Percentiles rank a stretch among this genome's conserved stretches.
phyloP scores from a whole-genome alignment of 2,888 invertebrate genomes.

The Megaustenia siamemsis region DNA sequence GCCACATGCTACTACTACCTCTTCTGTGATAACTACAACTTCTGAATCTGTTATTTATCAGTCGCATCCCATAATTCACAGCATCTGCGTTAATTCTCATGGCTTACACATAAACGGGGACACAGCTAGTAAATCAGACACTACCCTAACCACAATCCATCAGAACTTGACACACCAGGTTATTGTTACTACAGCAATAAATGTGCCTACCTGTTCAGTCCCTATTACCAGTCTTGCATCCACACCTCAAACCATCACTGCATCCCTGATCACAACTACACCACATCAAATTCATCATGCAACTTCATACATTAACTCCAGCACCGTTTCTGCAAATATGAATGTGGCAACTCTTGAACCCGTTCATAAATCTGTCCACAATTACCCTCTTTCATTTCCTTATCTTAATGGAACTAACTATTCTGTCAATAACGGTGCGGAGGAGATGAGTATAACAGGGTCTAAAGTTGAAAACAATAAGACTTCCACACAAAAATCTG shows the following conservation, averaged over 20 bases:
- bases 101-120: too few species aligned
- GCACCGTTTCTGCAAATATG: too few species aligned
- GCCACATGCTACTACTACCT: not conserved
- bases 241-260: not conserved
- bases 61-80: too few species aligned
- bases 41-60: not conserved
- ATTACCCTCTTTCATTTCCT: too few species aligned
- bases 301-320: conserved; percentile 25
- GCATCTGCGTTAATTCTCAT: too few species aligned
- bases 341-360: too few species aligned
- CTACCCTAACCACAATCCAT: not conserved
- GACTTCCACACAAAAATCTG: not conserved
- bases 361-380: too few species aligned
- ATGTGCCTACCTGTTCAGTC: not conserved
- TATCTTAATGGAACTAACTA: too few species aligned
- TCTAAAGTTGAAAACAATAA: conserved; percentile 33
- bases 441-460: not conserved
- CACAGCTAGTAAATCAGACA: too few species aligned
- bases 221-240: not conserved
- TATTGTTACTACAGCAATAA: not conserved
- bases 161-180: not conserved
- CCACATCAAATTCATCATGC: not conserved
- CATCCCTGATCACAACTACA: not conserved
- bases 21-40: not conserved
- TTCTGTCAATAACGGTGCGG: conserved; percentile 3